Percentiles rank a stretch among this genome's conserved stretches.
Evolutionary conservation across 2,888 invertebrate species (phyloP).

Genomic region (Drosophila kambysellisi): DNA sequence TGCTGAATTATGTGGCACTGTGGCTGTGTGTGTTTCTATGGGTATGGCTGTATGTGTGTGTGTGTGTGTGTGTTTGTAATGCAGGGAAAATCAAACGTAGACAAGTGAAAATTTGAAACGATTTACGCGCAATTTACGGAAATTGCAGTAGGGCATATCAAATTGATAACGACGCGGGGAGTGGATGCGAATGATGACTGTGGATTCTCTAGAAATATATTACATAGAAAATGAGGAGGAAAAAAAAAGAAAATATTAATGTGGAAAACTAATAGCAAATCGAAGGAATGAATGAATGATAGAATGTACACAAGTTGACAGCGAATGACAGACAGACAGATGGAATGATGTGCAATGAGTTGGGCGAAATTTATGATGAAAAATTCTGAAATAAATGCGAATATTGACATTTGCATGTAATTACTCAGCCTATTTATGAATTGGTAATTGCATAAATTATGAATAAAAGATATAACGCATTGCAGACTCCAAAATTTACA

Average conservation of each 20-base stretch:
- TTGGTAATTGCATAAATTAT: constrained; percentile 53
- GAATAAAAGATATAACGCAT: constrained; percentile 12
- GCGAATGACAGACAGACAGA: constrained; percentile 13
- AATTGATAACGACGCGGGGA: constrained; percentile 58
- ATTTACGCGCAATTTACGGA: constrained; percentile 78
- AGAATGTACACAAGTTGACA: constrained; percentile 49
- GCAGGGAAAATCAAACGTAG: constrained; percentile 75
- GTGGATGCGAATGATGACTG: neutral
- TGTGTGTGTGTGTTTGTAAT: constrained; percentile 27
- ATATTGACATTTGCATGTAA: constrained; percentile 55
- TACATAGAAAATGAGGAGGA: neutral
- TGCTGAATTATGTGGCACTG: constrained; percentile 67
- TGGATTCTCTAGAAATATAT: constrained; percentile 10
- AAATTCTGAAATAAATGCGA: constrained; percentile 21
- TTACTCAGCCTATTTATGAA: constrained; percentile 50
- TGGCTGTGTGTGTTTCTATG: constrained; percentile 15
- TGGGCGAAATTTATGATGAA: constrained; percentile 24
- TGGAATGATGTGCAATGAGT: constrained; percentile 3
- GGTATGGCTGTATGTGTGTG: constrained; percentile 8
- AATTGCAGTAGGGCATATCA: constrained; percentile 77
- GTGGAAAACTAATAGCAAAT: constrained; percentile 64
- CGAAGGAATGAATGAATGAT: constrained; percentile 35
- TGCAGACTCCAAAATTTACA: constrained; percentile 19
- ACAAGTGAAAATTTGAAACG: constrained; percentile 82
- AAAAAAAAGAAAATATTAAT: constrained; percentile 10